Base-by-base conservation (phyloP, 2,888 invertebrate species). In the Diaphora mendica region DNA sequence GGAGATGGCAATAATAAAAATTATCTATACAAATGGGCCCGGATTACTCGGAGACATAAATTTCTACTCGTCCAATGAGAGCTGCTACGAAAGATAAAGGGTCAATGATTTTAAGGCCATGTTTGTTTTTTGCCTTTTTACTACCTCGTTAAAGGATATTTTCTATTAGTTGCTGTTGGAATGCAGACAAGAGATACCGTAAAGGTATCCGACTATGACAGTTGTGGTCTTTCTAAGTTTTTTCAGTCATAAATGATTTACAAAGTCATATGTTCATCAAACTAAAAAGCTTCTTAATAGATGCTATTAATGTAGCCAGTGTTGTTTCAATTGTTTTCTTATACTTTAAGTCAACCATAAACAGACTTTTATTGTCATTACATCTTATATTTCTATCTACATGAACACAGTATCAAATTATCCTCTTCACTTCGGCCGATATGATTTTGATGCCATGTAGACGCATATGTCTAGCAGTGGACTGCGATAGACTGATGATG, bases 1-100 rank as follows among this genome's bases (percentile, higher is more conserved):
- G 90, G 93, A 94, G 95, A 95, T 95, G 94, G 95, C 95, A 95
- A 95, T 95, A 95, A 95, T 95, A 95, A 95, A 95, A 95, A 95
- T 95, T 95, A 95, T 95, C 95, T 95, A 95, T 95, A 95, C 95
- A 95, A 95, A 95, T 95, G 95, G 95, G 92, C 84, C 89, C 86
- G 95, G 95, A 95, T 95, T 95, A 95, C 94, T 94, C 90, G 90
- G 85, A 92, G 94, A 95, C 95, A 95, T 95, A 95, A 95, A 95
- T 95, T 95, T 93, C 93, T 94, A 93, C 88, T 92, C 91, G 91
- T 89, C 93, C 95, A 94, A 95, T 94, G 95, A 94, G 92, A 85
- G 91, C 93, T 93, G 93, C 88, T 88, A 87, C 87, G 89, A 82
- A 87, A 93, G 94, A 94, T 94, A 95, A 95, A 94, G 95, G 95